A percentile compares a stretch with the other conserved stretches of the same genome.
Conservation (phyloP, 2,113 vertebrate genomes). For the Rhea americana region DNA sequence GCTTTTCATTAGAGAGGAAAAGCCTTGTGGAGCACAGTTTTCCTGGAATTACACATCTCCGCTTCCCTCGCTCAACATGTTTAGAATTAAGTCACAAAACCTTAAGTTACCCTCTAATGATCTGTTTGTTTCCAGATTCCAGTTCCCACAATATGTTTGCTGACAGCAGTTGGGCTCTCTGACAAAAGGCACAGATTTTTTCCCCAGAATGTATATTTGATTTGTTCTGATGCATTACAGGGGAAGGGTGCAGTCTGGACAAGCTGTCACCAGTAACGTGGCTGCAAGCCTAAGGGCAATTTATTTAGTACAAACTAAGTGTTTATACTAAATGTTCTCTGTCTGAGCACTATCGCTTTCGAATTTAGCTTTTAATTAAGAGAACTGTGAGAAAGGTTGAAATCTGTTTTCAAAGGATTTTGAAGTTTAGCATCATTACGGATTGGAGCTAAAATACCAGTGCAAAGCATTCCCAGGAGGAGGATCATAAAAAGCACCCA, state of each 20-base stretch:
- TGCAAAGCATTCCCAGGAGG: background rate
- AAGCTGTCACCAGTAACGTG: conserved; percentile 38
- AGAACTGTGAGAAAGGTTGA: conserved; percentile 41
- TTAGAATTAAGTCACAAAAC: conserved; percentile 62
- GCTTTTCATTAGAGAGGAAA: conserved; percentile 1
- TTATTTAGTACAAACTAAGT: conserved; percentile 29
- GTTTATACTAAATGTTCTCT: conserved; percentile 36
- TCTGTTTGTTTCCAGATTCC: conserved; percentile 66
- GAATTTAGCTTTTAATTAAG: conserved; percentile 6
- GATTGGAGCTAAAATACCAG: background rate
- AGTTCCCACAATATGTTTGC: conserved; percentile 65
- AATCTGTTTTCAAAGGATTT: conserved; percentile 16
- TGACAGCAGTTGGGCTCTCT: conserved; percentile 63
- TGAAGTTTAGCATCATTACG: background rate
- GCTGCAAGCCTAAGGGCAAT: conserved; percentile 15
- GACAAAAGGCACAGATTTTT: conserved; percentile 41
- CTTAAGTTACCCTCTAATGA: conserved; percentile 67
- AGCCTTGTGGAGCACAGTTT: background rate
- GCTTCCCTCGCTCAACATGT: conserved; percentile 56
- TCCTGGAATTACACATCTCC: conserved; percentile 19
- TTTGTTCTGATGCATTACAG: background rate
- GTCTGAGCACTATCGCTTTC: conserved; percentile 16
- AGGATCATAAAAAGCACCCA: background rate
- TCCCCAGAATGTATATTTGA: conserved; percentile 31
- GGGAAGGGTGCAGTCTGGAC: conserved; percentile 1